These are phyloP conservation scores for Bubo scandiacus DNA, from an alignment of 2,113 vertebrate species.

Conservation along the genomic window DNA sequence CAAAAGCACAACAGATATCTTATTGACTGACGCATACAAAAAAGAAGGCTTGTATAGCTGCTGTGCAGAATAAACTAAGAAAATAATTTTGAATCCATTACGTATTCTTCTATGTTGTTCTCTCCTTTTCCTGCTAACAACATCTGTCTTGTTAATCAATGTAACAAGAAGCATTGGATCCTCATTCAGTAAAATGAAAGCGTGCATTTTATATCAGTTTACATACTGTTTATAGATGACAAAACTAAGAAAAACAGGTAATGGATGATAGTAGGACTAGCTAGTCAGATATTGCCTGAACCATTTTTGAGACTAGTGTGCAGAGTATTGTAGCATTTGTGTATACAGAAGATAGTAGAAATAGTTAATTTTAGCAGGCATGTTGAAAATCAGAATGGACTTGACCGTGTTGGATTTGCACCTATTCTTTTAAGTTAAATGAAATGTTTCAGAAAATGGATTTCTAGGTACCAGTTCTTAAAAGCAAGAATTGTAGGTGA, in stretches of 20 bases:
- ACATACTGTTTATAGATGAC: not conserved
- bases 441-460: not conserved
- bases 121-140: conserved; percentile 1
- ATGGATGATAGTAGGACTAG: not conserved
- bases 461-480: not conserved
- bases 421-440: not conserved
- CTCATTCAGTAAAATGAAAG: conserved; percentile 46
- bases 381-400: not conserved
- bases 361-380: not conserved
- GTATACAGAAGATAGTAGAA: not conserved
- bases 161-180: not conserved
- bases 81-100: conserved; percentile 68
- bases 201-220: not conserved
- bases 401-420: not conserved
- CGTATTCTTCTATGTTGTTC: conserved; percentile 22
- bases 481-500: not conserved
- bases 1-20: conserved; percentile 84
- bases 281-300: not conserved
- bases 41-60: conserved; percentile 67
- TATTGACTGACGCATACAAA: conserved; percentile 75
- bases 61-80: conserved; percentile 74
- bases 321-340: not conserved
- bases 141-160: conserved; percentile 13
- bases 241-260: not conserved
- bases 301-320: not conserved